These are phyloP conservation scores for Acrossocheilus wenchowensis DNA, from an alignment of 2,797 vertebrate genomes.

Conservation along the genomic window DNA sequence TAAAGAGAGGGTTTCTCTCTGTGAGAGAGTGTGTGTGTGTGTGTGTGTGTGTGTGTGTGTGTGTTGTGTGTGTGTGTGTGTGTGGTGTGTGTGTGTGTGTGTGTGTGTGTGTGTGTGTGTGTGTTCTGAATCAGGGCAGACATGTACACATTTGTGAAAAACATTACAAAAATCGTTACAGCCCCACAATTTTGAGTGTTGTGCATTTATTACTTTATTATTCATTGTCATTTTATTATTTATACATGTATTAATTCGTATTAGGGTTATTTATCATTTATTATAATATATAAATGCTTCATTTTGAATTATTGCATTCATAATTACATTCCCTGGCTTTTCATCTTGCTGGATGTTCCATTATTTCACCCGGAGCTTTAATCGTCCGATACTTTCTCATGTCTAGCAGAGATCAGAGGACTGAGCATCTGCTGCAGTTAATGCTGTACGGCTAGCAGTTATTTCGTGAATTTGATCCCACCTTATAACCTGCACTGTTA, in stretches of 20 bases:
- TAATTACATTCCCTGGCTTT: neutral
- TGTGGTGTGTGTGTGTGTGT: too few relatives aligned
- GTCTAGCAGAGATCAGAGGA: conserved; percentile 3
- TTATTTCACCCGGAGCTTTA: conserved; percentile 3
- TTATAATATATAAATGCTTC: neutral
- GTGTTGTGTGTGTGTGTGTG: too few relatives aligned
- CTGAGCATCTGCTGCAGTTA: neutral
- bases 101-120: too few relatives aligned
- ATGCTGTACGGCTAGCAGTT: neutral
- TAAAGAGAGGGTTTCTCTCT: conserved; percentile 74
- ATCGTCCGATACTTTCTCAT: neutral
- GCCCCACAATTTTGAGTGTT: neutral
- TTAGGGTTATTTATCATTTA: neutral
- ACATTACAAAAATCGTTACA: neutral
- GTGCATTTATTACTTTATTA: neutral
- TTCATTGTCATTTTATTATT: neutral
- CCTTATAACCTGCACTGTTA: neutral
- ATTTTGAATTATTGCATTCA: neutral
- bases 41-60: too few relatives aligned
- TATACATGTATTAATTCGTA: neutral
- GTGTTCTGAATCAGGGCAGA: conserved; percentile 62
- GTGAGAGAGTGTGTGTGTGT: too few relatives aligned
- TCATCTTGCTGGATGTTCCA: neutral
- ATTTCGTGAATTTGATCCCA: neutral
- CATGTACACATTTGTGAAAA: conserved; percentile 65